Conservation (phyloP, 2,113 vertebrate genomes). For the Ifrita kowaldi region DNA sequence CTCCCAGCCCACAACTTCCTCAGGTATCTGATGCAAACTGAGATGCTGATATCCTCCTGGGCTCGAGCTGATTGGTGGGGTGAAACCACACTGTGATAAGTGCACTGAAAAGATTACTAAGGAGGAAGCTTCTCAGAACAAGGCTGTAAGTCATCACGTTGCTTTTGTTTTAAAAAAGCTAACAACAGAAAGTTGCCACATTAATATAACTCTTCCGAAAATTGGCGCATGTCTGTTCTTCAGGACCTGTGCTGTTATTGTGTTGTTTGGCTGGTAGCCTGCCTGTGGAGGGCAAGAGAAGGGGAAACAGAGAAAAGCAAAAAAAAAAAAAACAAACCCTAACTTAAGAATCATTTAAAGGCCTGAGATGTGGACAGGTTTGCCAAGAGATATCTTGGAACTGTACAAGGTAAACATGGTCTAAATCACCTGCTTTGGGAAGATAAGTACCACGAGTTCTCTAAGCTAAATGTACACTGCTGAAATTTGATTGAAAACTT, state of each 20-base stretch:
- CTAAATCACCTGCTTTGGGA: slow-evolving; percentile 66
- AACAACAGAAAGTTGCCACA: not conserved
- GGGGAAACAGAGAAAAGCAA: not conserved
- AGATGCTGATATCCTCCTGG: not conserved
- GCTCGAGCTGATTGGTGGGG: not conserved
- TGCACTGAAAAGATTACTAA: slow-evolving; percentile 2
- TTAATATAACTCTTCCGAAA: not conserved
- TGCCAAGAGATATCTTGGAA: slow-evolving; percentile 41
- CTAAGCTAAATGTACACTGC: slow-evolving; percentile 60
- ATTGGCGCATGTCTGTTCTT: not conserved
- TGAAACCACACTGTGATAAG: not conserved
- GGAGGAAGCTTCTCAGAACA: slow-evolving; percentile 16
- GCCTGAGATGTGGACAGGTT: slow-evolving; percentile 21
- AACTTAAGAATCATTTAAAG: slow-evolving; percentile 41
- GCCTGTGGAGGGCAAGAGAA: not conserved
- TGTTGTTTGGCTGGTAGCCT: not conserved
- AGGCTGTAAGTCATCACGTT: not conserved
- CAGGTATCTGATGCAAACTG: not conserved
- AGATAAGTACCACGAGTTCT: slow-evolving; percentile 62
- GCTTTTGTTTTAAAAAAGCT: not conserved
- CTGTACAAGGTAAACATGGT: slow-evolving; percentile 44
- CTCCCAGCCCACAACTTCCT: slow-evolving; percentile 13
- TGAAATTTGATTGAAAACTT: slow-evolving; percentile 75
- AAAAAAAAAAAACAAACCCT: not conserved
- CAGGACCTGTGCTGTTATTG: not conserved